Conservation (phyloP, 2,888 invertebrate species). For the Plebejus anna region DNA sequence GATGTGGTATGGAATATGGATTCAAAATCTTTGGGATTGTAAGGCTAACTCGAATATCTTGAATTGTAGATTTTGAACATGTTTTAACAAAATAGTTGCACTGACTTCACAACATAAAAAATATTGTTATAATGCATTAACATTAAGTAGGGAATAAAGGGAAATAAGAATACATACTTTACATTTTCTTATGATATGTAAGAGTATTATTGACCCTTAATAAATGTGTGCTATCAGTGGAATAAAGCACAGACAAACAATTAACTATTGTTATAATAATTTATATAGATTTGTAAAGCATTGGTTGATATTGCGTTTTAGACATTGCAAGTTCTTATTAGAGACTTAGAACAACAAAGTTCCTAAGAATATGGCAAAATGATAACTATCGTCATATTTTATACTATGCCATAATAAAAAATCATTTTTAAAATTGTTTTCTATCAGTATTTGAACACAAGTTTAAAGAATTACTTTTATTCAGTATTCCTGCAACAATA, state of each 20-base stretch:
- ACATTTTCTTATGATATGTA: too few species aligned
- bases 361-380: constrained; percentile 1
- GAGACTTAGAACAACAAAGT: background rate
- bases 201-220: too few species aligned
- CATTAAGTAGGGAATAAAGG: background rate
- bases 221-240: background rate
- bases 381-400: background rate
- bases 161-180: background rate
- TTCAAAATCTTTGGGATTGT: background rate
- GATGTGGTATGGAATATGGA: background rate
- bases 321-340: background rate
- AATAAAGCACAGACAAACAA: background rate
- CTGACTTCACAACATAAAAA: background rate
- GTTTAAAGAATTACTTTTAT: background rate
- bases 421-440: background rate
- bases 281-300: background rate
- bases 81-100: background rate
- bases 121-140: background rate
- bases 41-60: background rate
- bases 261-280: background rate
- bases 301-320: background rate
- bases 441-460: background rate
- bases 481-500: background rate
- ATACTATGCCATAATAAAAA: background rate
- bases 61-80: background rate